A percentile compares a stretch with the other conserved stretches of the same genome.
Evolutionary conservation across 2,113 vertebrate genomes (phyloP).

Genomic region (Oryzias celebensis): DNA sequence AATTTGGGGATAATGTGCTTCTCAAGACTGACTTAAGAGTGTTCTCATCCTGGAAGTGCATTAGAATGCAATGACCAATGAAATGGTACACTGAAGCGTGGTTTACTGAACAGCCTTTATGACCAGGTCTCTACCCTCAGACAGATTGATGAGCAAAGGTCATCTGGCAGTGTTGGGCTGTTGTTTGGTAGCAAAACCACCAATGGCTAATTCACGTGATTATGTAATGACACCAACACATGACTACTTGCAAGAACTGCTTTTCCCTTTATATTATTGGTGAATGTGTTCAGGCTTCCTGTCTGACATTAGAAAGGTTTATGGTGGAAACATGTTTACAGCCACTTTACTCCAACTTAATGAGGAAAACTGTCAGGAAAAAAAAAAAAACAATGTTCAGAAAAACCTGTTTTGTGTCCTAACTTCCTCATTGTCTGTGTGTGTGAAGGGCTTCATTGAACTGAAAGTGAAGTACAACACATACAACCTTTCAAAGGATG

Average conservation of each 20-base stretch:
- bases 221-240: conserved; percentile 32
- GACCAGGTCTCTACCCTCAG: conserved; percentile 1
- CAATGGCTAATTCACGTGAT: conserved; percentile 37
- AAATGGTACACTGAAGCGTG: not conserved
- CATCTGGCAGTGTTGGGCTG: conserved; percentile 5
- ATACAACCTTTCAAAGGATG: conserved; percentile 3
- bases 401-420: not conserved
- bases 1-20: too few relatives aligned
- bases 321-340: too few relatives aligned
- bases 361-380: not conserved
- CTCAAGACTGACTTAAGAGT: too few relatives aligned
- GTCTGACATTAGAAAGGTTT: not conserved
- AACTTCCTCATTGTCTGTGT: conserved; percentile 28
- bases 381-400: not conserved
- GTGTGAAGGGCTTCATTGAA: conserved; percentile 4
- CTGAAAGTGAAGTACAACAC: not conserved
- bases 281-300: conserved; percentile 10
- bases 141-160: conserved; percentile 37
- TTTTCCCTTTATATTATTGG: not conserved
- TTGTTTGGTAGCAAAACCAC: conserved; percentile 7
- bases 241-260: conserved; percentile 18
- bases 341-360: too few relatives aligned
- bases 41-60: too few relatives aligned
- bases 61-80: too few relatives aligned
- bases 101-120: conserved; percentile 1